A percentile compares a stretch with the other conserved stretches of the same genome.
Conservation (phyloP, 1,140 invertebrate genomes). For the Drosophila funebris region DNA sequence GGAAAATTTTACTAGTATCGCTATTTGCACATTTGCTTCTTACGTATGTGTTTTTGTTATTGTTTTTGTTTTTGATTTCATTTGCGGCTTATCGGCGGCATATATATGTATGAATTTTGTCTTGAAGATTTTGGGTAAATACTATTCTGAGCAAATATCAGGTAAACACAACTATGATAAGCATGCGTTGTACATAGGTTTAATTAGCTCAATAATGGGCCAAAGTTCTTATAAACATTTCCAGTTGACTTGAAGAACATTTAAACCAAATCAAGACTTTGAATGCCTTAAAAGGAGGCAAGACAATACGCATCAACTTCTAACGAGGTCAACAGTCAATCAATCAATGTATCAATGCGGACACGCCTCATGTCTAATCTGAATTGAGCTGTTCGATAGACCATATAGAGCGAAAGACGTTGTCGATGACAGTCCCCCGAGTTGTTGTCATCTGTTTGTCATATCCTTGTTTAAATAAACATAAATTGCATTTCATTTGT, state of each 20-base stretch:
- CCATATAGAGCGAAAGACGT: conserved; percentile 18
- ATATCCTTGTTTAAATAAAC: conserved; percentile 63
- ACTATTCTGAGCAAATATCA: conserved; percentile 57
- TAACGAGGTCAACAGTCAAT: conserved; percentile 53
- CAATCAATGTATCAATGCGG: conserved; percentile 34
- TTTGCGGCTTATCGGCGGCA: conserved; percentile 54
- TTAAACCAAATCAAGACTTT: not conserved
- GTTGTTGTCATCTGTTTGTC: conserved; percentile 46
- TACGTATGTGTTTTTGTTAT: conserved; percentile 3
- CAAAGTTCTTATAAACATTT: not conserved
- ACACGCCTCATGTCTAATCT: conserved; percentile 20
- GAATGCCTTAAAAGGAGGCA: not conserved
- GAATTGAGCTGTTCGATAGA: conserved; percentile 60
- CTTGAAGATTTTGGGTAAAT: conserved; percentile 32
- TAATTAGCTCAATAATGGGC: conserved; percentile 31
- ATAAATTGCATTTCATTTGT: conserved; percentile 31
- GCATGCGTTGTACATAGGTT: not conserved
- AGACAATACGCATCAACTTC: not conserved
- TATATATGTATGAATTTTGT: conserved; percentile 35
- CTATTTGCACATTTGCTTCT: conserved; percentile 15
- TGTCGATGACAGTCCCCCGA: conserved; percentile 56
- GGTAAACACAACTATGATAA: conserved; percentile 55
- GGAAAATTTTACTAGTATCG: conserved; percentile 33
- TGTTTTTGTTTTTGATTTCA: conserved; percentile 9
- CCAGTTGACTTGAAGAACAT: not conserved